Evolutionary conservation across 2,888 invertebrate species (phyloP), one percentile per base, ranked within the genome.

Genomic region (Empis stercorea): DNA sequence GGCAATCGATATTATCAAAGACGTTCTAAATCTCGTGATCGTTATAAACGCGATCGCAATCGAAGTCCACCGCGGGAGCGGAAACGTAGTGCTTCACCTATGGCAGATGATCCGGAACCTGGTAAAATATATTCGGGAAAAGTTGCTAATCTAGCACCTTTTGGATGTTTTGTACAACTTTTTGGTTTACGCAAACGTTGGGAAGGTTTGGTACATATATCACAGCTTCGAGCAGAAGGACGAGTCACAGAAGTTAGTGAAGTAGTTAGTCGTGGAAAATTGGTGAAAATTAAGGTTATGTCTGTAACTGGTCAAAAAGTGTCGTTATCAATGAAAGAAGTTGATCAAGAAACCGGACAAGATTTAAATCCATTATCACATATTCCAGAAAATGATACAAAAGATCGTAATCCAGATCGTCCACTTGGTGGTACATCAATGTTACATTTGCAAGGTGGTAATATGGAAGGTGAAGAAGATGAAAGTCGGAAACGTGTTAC

Each of bases 171-270:
- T 67, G 92, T 96, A 0, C 93, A 95, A 69, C 73, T 99, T 17
- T 92, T 95, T 61, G 94, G 95, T 0, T 72, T 99, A 43, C 77
- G 81, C 43, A 84, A 87, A 55, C 77, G 86, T 39, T 89, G 89
- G 81, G 99, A 99, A 66, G 99, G 99, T 0, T 73, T 99, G 0
- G 95, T 96, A 2, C 99, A 99, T 63, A 96, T 99, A 58, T 97
- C 97, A 1, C 88, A 95, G 67, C 70, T 96, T 34, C 73, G 95
- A 40, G 77, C 91, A 1, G 95, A 95, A 69, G 95, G 95, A 0
- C 76, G 96, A 50, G 96, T 99, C 10, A 88, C 87, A 0, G 87
- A 87, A 68, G 96, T 96, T 0, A 81, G 87, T 0, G 97, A 99
- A 69, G 94, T 97, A 6, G 91, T 97, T 0, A 78, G 79, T 16